Percentiles rank a stretch among this genome's conserved stretches.
These are phyloP conservation scores for Rhinoraja longicauda DNA, from an alignment of 2,797 vertebrate genomes.

Conservation along the genomic window DNA sequence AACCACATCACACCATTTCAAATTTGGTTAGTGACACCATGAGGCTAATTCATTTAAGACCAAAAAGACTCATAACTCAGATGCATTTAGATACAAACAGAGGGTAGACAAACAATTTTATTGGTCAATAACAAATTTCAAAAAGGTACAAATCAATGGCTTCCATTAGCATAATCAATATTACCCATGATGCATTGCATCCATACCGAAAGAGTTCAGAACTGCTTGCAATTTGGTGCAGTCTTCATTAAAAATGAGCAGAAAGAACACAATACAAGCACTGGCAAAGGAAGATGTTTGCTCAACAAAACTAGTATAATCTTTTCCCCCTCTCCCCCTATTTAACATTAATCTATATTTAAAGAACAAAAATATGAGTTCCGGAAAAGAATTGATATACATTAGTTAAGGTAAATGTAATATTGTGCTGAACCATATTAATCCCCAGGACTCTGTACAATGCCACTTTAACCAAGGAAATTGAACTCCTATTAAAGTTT, in stretches of 20 bases:
- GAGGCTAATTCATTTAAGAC: background rate
- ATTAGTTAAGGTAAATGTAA: background rate
- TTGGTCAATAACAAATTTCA: slow-evolving; percentile 58
- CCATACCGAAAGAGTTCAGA: slow-evolving; percentile 52
- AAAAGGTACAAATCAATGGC: slow-evolving; percentile 56
- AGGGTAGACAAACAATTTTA: slow-evolving; percentile 66
- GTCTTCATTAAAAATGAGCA: slow-evolving; percentile 50
- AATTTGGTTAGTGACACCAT: background rate
- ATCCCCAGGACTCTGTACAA: background rate
- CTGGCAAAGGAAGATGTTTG: slow-evolving; percentile 43
- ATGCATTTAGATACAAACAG: slow-evolving; percentile 37
- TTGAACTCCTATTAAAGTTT: background rate
- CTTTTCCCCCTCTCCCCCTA: background rate
- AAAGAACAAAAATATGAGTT: background rate
- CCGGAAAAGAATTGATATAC: background rate
- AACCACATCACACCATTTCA: background rate
- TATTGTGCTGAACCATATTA: background rate
- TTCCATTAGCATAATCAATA: slow-evolving; percentile 54
- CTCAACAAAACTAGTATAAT: slow-evolving; percentile 15
- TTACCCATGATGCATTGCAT: slow-evolving; percentile 57
- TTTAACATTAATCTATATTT: background rate
- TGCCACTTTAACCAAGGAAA: background rate
- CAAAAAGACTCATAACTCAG: slow-evolving; percentile 43
- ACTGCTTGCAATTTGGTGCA: slow-evolving; percentile 48
- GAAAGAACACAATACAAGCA: slow-evolving; percentile 49